These are phyloP conservation scores for Synanceia verrucosa DNA, from an alignment of 2,797 vertebrate species.

Conservation along the genomic window DNA sequence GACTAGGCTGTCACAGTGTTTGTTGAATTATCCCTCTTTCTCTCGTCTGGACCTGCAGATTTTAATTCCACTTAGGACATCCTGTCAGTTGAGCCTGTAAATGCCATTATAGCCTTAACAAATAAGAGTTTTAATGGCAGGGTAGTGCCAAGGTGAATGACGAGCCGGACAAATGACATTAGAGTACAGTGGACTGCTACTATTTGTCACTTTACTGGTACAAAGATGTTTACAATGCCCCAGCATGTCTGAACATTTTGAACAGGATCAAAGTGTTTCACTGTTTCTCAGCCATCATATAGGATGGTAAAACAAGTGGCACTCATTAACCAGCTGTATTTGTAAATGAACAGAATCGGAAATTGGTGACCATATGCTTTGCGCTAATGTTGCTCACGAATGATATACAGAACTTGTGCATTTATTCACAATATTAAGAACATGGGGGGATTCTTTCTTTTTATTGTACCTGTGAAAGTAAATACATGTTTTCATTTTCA, in stretches of 20 bases:
- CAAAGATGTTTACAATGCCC: slow-evolving; percentile 3
- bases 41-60: not conserved
- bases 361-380: slow-evolving; percentile 6
- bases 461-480: not conserved
- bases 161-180: slow-evolving; percentile 23
- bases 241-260: not conserved
- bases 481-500: not conserved
- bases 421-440: not conserved
- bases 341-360: slow-evolving; percentile 8
- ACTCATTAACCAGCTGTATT: slow-evolving; percentile 14
- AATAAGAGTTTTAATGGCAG: slow-evolving; percentile 27
- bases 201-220: slow-evolving; percentile 1
- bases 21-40: slow-evolving; percentile 18
- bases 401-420: too few species aligned
- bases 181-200: not conserved
- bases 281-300: not conserved
- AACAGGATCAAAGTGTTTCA: not conserved
- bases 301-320: not conserved
- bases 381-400: not conserved
- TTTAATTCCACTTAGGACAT: slow-evolving; percentile 42
- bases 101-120: slow-evolving; percentile 39
- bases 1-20: slow-evolving; percentile 37
- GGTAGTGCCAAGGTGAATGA: slow-evolving; percentile 38
- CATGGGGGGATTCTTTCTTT: not conserved
- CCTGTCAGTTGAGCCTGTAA: slow-evolving; percentile 43